A percentile compares a stretch with the other conserved stretches of the same genome.
phyloP scores from a whole-genome alignment of 37 sponge, comb jelly and placozoan species.

The Haliclona indistincta region DNA sequence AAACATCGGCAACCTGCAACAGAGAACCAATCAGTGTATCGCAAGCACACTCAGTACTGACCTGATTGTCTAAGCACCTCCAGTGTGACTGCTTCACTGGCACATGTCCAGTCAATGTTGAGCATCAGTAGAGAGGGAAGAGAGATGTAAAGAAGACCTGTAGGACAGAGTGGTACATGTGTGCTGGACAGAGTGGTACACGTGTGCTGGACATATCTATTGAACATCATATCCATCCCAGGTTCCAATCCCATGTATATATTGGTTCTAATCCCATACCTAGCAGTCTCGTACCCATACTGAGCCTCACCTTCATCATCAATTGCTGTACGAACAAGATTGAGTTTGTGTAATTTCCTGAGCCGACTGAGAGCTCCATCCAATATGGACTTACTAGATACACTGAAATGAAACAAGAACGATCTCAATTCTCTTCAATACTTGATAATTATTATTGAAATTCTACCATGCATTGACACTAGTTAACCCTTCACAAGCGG shows the following conservation, averaged over 20 bases:
- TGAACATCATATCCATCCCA: too few species aligned
- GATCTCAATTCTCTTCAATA: neutral
- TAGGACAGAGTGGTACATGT: neutral
- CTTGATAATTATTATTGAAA: conserved; percentile 5
- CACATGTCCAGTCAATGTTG: conserved; percentile 67
- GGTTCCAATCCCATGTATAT: too few species aligned
- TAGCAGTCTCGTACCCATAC: neutral
- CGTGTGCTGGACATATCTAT: neutral
- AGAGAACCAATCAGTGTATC: neutral
- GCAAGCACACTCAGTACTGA: neutral
- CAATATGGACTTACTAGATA: conserved; percentile 50
- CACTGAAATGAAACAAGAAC: conserved; percentile 8
- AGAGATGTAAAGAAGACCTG: conserved; percentile 10
- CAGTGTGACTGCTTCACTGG: conserved; percentile 32
- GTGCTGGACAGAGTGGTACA: neutral
- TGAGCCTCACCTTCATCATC: conserved; percentile 48
- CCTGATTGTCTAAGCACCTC: conserved; percentile 12
- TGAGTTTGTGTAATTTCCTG: conserved; percentile 34
- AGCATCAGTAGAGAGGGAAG: conserved; percentile 56
- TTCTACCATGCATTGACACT: neutral
- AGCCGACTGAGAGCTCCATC: conserved; percentile 33
- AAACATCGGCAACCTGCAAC: conserved; percentile 48
- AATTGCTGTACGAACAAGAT: conserved; percentile 56
- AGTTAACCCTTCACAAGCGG: too few species aligned
- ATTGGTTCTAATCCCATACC: neutral